Evolutionary conservation across 2,888 invertebrate genomes (phyloP).

Genomic region (Epsilonema sp.): DNA sequence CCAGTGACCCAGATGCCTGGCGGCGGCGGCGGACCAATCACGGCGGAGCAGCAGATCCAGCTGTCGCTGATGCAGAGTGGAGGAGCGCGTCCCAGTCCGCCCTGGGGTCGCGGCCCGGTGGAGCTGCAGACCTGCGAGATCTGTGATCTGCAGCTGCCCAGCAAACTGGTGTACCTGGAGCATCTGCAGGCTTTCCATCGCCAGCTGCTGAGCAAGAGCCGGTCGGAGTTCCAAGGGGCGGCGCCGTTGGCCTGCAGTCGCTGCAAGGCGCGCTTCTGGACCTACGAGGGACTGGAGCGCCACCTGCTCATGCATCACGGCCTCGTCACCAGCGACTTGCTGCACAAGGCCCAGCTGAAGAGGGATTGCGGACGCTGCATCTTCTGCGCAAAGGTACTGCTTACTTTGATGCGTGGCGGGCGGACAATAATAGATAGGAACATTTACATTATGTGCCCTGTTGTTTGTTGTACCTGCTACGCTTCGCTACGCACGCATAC

Average conservation of each 20-base stretch:
- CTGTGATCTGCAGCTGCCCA: slow-evolving; percentile 53
- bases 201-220: background rate
- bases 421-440: too few species aligned
- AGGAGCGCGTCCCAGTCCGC: too few species aligned
- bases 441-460: too few species aligned
- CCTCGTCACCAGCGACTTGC: slow-evolving; percentile 81
- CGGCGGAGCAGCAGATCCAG: too few species aligned
- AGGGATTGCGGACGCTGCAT: slow-evolving; percentile 85
- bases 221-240: slow-evolving; percentile 71
- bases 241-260: slow-evolving; percentile 87
- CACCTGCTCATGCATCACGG: slow-evolving; percentile 84
- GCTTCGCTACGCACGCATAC: too few species aligned
- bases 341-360: slow-evolving; percentile 79
- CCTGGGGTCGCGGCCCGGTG: background rate
- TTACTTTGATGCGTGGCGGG: too few species aligned
- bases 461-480: too few species aligned
- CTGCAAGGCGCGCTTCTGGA: slow-evolving; percentile 87
- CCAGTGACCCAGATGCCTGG: too few species aligned
- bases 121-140: slow-evolving; percentile 64
- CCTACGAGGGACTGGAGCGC: slow-evolving; percentile 81
- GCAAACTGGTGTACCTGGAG: slow-evolving; percentile 46
- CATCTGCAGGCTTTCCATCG: slow-evolving; percentile 41
- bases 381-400: slow-evolving; percentile 62
- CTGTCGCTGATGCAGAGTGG: too few species aligned
- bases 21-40: too few species aligned